Conservation (phyloP, 2,888 invertebrate species). For the Caenorhabditis drosophilae region DNA sequence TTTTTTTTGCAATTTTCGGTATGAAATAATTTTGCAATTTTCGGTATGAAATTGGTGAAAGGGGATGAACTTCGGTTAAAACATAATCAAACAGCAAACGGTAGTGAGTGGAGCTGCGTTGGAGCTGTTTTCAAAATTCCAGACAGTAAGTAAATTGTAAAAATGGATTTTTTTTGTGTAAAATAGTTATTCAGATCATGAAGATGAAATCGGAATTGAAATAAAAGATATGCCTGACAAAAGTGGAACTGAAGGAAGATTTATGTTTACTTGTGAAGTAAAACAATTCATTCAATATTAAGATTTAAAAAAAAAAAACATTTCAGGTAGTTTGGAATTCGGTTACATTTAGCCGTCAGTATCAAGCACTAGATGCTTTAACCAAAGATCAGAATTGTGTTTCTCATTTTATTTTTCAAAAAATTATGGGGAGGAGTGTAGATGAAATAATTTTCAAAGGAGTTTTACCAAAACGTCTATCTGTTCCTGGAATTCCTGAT, state of each 20-base stretch:
- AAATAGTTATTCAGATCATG: constrained; percentile 76
- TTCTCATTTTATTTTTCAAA: constrained; percentile 95
- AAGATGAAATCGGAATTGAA: constrained; percentile 96
- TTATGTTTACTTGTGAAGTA: constrained; percentile 93
- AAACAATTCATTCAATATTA: no score
- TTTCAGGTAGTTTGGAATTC: constrained; percentile 59
- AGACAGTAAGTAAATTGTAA: constrained; percentile 71
- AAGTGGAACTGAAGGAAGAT: constrained; percentile 87
- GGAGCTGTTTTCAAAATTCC: constrained; percentile 88
- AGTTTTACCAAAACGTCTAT: constrained; percentile 81
- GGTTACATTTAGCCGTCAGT: constrained; percentile 76
- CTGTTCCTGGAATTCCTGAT: constrained; percentile 95
- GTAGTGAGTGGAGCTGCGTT: constrained; percentile 84
- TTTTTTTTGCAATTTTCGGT: constrained; percentile 2
- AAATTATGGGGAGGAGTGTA: constrained; percentile 80
- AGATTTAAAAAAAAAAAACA: no score
- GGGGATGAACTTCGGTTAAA: constrained; percentile 89
- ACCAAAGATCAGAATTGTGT: constrained; percentile 95
- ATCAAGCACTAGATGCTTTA: constrained; percentile 88
- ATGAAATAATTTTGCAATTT: not conserved
- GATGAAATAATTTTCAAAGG: constrained; percentile 72
- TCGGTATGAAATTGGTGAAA: constrained; percentile 98
- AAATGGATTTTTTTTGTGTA: not conserved
- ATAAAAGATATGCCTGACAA: constrained; percentile 84
- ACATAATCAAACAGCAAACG: constrained; percentile 74